Conservation (phyloP, 2,888 invertebrate genomes). For the Macrophya annulata region DNA sequence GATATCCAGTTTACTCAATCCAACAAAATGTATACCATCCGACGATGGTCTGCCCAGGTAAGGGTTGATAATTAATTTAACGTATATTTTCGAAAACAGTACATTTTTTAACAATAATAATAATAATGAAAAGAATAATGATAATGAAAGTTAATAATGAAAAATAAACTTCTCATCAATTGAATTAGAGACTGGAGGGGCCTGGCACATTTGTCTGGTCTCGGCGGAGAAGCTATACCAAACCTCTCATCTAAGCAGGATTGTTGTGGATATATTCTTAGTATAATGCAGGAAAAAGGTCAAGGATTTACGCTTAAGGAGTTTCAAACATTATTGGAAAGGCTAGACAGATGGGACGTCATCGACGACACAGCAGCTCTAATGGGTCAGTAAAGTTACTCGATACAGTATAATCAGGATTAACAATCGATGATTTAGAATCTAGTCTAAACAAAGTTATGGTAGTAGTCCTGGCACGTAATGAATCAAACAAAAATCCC, state of each 20-base stretch:
- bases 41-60: conserved; percentile 82
- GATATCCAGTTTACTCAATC: conserved; percentile 85
- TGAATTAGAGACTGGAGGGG: conserved; percentile 89
- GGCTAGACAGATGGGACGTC: conserved; percentile 89
- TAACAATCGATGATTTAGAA: background rate
- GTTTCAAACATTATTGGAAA: conserved; percentile 83
- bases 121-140: no score
- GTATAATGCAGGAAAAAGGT: conserved; percentile 82
- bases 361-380: conserved; percentile 84
- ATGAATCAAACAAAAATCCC: no score
- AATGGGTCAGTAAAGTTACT: conserved; percentile 79
- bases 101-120: no score
- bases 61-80: background rate
- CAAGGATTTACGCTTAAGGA: conserved; percentile 83
- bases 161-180: conserved; percentile 57
- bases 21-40: conserved; percentile 84
- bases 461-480: no score
- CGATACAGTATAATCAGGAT: background rate
- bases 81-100: background rate
- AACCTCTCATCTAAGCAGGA: conserved; percentile 81
- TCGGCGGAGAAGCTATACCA: conserved; percentile 80
- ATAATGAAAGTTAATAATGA: no score
- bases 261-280: conserved; percentile 84
- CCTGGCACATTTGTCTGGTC: conserved; percentile 84
- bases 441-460: no score